Base-by-base conservation (phyloP, 2,797 vertebrate genomes). In the Micromesistius poutassou region DNA sequence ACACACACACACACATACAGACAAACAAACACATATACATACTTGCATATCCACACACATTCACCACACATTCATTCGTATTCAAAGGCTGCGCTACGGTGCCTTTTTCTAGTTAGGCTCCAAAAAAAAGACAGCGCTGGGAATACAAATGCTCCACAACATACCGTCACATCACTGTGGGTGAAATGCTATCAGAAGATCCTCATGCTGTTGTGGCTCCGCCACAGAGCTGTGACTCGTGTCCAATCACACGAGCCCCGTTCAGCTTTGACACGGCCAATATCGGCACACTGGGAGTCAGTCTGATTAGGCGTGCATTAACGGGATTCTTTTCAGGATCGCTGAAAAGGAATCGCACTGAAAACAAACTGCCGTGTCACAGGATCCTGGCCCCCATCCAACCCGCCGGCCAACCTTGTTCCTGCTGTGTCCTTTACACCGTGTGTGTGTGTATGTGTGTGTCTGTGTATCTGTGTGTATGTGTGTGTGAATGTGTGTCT, bases 371-470 rank as follows among this genome's bases (percentile, higher is more conserved):
- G 77, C 81, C 68, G 5, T 78, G 78, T 86, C 82, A 40, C n/a
- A 35, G 74, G 50, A n/a, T 35, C 16, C 19, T 66, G 74, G 1
- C 76, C 33, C 5, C 5, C 40, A 25, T 79, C 78, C 66, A 78
- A 77, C 72, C 40, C 30, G 31, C 2, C 22, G 6, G 70, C 4
- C 89, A 87, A 89, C 91, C 88, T n/a, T 91, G 90, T 79, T 79
- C 80, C 81, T 80, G 81, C 77, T 73, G 79, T 22, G 75, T 76
- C 35, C 22, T 77, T 81, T 55, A 42, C 76, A 83, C 84, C 78
- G 66, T 70, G 66, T 77, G 22, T 46, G 40, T 70, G 25, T 70
- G 75, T 12, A 79, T 78, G 74, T 73, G 71, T 77, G 22, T 50
- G 4, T 50, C 5, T 22, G 46, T 50, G 4, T 50, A 16, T 50